These are phyloP conservation scores for Anoncus sp. DNA, from an alignment of 2,888 invertebrate genomes.

Conservation along the genomic window DNA sequence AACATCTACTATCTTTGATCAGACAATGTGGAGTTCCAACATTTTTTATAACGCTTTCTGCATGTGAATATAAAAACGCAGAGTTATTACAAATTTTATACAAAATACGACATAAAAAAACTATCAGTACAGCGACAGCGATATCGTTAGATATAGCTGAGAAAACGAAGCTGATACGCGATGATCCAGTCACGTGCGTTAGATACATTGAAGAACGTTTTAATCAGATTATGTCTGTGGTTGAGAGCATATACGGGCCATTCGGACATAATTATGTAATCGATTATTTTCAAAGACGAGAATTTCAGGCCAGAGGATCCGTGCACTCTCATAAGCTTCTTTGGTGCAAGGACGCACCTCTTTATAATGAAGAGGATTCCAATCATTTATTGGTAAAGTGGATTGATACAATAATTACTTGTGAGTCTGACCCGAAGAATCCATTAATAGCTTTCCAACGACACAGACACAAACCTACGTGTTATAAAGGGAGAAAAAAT, in stretches of 20 bases:
- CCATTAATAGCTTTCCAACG: too few species aligned
- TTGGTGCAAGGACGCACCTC: slow-evolving; percentile 27
- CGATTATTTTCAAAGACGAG: slow-evolving; percentile 62
- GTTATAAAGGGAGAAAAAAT: too few species aligned
- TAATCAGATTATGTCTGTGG: slow-evolving; percentile 3
- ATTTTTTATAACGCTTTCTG: slow-evolving; percentile 79
- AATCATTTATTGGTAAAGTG: too few species aligned
- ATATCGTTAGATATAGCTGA: slow-evolving; percentile 34
- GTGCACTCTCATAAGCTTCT: slow-evolving; percentile 38
- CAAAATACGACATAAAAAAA: slow-evolving; percentile 67
- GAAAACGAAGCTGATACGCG: slow-evolving; percentile 65
- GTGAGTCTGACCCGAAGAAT: too few species aligned
- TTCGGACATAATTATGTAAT: slow-evolving; percentile 48
- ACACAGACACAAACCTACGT: too few species aligned
- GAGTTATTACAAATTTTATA: slow-evolving; percentile 76
- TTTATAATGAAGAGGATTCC: slow-evolving; percentile 29
- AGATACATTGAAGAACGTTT: slow-evolving; percentile 32
- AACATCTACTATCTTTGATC: slow-evolving; percentile 80
- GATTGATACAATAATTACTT: too few species aligned
- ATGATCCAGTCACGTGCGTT: slow-evolving; percentile 51
- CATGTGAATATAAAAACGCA: slow-evolving; percentile 80
- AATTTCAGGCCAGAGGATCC: slow-evolving; percentile 60
- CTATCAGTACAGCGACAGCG: slow-evolving; percentile 22
- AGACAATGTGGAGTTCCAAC: slow-evolving; percentile 80
- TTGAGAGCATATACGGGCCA: slow-evolving; percentile 59